phyloP scores from a whole-genome alignment of 2,797 vertebrate genomes.

The Neostethus bicornis region DNA sequence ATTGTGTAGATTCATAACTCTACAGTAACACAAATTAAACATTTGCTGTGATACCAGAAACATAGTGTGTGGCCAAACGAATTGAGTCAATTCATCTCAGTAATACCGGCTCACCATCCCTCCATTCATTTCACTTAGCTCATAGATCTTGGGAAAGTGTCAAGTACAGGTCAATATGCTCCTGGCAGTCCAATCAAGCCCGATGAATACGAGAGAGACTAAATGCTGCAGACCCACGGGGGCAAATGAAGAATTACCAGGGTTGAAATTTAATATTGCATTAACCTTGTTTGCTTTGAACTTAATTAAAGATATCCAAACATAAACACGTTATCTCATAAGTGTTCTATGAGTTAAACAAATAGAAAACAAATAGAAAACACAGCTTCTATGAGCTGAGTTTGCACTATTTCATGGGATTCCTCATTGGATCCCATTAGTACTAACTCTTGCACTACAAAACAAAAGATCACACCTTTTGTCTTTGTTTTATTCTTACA shows the following conservation, averaged over 20 bases:
- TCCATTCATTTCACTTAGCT: slow-evolving; percentile 44
- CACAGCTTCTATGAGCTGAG: neutral
- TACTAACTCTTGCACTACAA: neutral
- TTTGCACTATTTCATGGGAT: neutral
- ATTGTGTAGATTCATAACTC: slow-evolving; percentile 45
- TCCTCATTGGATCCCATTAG: neutral
- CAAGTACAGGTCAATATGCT: slow-evolving; percentile 69
- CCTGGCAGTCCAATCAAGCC: slow-evolving; percentile 61
- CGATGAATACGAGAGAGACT: slow-evolving; percentile 60
- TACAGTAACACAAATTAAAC: slow-evolving; percentile 33
- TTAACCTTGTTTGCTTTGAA: slow-evolving; percentile 32
- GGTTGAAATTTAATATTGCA: slow-evolving; percentile 38
- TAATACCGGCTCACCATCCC: slow-evolving; percentile 17
- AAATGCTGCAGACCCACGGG: slow-evolving; percentile 30
- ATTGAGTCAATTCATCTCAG: slow-evolving; percentile 46
- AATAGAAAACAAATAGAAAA: too few species aligned
- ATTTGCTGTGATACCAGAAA: slow-evolving; percentile 1
- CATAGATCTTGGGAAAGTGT: slow-evolving; percentile 57
- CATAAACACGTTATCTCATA: slow-evolving; percentile 6
- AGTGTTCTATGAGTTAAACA: slow-evolving; percentile 5
- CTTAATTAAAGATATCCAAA: neutral
- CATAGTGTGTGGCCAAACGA: slow-evolving; percentile 28
- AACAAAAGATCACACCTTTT: neutral
- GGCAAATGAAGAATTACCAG: slow-evolving; percentile 27
- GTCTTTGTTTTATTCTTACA: neutral